These are phyloP conservation scores for Grantiella picta DNA, from an alignment of 2,113 vertebrate genomes.

Conservation along the genomic window DNA sequence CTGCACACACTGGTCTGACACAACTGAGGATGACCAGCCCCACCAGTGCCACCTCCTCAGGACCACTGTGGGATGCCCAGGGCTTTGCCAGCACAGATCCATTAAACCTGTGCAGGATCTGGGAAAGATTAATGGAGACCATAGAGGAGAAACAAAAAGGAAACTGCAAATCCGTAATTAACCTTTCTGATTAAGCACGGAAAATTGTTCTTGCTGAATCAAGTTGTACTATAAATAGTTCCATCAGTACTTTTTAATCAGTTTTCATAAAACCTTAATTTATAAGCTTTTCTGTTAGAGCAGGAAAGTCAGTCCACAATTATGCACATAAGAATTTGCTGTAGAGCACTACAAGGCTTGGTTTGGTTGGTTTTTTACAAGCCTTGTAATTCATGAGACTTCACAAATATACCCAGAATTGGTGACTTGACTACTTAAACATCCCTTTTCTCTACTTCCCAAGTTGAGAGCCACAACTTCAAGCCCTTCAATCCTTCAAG, in stretches of 20 bases:
- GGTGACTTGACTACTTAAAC: background rate
- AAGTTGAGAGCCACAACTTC: background rate
- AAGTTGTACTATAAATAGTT: background rate
- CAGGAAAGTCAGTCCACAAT: background rate
- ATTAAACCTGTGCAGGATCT: background rate
- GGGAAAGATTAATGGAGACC: background rate
- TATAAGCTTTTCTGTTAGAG: background rate
- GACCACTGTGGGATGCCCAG: accelerated
- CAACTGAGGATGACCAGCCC: background rate
- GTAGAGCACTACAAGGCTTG: background rate
- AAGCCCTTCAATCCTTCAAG: background rate
- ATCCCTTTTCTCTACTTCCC: background rate
- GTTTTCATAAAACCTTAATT: background rate
- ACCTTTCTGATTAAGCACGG: background rate
- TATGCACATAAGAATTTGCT: background rate
- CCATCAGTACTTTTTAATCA: background rate
- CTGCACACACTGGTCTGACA: background rate
- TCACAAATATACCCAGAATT: background rate
- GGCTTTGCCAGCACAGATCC: background rate
- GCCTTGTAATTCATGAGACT: background rate
- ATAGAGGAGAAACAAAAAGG: background rate
- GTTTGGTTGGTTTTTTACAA: background rate
- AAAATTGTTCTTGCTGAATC: background rate
- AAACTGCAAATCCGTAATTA: background rate
- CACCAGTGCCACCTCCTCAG: background rate